Base-by-base conservation (phyloP, 2,797 vertebrate species). In the Enteromius thamalakanensis region DNA sequence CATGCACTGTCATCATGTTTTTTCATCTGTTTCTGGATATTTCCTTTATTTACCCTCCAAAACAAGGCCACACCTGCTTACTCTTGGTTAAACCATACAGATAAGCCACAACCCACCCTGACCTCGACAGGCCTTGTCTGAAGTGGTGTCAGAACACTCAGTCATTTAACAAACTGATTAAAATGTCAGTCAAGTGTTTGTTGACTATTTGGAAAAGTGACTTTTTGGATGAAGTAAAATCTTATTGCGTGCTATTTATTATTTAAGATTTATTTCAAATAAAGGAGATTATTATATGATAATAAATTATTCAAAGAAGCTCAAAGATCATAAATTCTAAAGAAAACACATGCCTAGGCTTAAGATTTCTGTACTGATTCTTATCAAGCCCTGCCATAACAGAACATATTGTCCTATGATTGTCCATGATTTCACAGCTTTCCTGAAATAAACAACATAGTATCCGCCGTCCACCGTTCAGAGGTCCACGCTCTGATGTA, bases 21-120 rank as follows among this genome's bases (percentile, higher is more conserved):
- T 19, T 79, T 19, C 69, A 26, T 26, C 40, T 17, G 12, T 51
- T 21, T 68, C 11, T 51, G 47, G 64, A 58, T 49, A 29, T 84
- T 75, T 64, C 26, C 37, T 75, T 40, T 80, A 47, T 80, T 75
- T 68, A 47, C 26, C 10, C 29, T 68, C 14, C 23, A 81, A 86
- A 88, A 87, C 89, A 89, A 93, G 91, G 89, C 86, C 89, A 86
- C 86, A 90, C 87, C 90, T 90, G 88, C 21, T 6, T 69, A 0
- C 17, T 76, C 81, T 76, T 42, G 34, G 69, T 62, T 85, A 84
- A 86, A 89, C 51, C 21, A 78, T 71, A 37, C 51, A 83, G 67
- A 83, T 83, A 83, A 83, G 65, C 62, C 7, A 51, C 4, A 82
- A 32, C 26, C 65, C 75, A 49, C 65, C 81, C 53, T 68, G 62